These are phyloP conservation scores for Elysia crispata DNA, from an alignment of 2,888 invertebrate species.

Conservation along the genomic window DNA sequence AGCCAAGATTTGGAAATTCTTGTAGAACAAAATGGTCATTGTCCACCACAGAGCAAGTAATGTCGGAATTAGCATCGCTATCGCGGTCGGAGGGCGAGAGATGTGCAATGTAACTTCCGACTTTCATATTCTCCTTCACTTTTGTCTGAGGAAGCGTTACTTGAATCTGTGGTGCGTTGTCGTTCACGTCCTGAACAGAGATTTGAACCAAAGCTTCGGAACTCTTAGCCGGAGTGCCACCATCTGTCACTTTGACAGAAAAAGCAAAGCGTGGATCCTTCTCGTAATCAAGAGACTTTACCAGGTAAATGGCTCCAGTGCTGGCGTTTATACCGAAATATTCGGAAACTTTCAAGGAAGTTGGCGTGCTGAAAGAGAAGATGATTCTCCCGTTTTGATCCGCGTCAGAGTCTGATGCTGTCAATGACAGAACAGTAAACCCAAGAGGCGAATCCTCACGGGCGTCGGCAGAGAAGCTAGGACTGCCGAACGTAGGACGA, in stretches of 20 bases:
- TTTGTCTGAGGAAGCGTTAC: constrained; percentile 86
- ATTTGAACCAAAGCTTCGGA: constrained; percentile 80
- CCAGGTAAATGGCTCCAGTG: constrained; percentile 89
- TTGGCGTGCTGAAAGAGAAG: constrained; percentile 75
- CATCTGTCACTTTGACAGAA: constrained; percentile 79
- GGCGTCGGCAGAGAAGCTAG: constrained; percentile 61
- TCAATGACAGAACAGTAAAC: constrained; percentile 79
- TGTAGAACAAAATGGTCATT: constrained; percentile 60
- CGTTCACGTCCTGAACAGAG: constrained; percentile 83
- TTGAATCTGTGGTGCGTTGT: constrained; percentile 89
- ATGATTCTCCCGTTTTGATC: constrained; percentile 84
- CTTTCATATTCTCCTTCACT: constrained; percentile 83
- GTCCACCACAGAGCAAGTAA: constrained; percentile 63
- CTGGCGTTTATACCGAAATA: constrained; percentile 85
- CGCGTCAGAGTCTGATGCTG: constrained; percentile 90
- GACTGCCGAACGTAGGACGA: constrained; percentile 60
- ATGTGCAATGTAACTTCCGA: constrained; percentile 94
- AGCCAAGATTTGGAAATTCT: constrained; percentile 54
- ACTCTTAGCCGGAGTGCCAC: constrained; percentile 58
- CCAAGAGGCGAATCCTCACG: constrained; percentile 60
- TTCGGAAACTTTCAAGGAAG: constrained; percentile 60
- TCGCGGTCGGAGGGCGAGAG: constrained; percentile 84
- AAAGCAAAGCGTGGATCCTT: constrained; percentile 85
- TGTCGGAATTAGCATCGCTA: constrained; percentile 65
- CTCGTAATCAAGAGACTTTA: constrained; percentile 90